Evolutionary conservation across 1,140 invertebrate genomes (phyloP).

Genomic region (Cepaea nemoralis): DNA sequence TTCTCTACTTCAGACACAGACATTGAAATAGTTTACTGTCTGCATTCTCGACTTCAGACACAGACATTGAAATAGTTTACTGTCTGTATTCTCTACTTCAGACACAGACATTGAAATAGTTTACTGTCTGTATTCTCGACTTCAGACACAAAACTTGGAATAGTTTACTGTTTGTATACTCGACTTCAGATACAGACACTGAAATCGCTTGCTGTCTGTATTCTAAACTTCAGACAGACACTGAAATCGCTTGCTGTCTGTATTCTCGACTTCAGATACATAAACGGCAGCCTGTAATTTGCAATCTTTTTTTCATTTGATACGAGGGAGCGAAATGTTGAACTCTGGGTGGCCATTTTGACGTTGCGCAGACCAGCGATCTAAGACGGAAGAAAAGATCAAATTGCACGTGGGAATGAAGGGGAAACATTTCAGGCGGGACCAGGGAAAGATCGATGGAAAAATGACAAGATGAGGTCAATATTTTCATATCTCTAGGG

Average conservation of each 20-base stretch:
- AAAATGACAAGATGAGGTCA: slow-evolving; percentile 28
- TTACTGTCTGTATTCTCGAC: too few relatives aligned
- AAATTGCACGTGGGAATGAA: slow-evolving; percentile 12
- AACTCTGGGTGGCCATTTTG: neutral
- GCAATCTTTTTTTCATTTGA: neutral
- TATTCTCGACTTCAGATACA: neutral
- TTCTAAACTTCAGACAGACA: too few relatives aligned
- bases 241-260: neutral
- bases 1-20: too few relatives aligned
- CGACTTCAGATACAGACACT: too few relatives aligned
- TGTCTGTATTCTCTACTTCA: too few relatives aligned
- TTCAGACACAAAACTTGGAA: too few relatives aligned
- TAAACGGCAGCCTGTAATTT: neutral
- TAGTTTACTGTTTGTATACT: too few relatives aligned
- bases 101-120: too few relatives aligned
- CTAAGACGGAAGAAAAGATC: slow-evolving; percentile 1
- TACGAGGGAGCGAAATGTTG: neutral
- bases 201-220: too few relatives aligned
- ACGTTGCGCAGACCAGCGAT: slow-evolving; percentile 11
- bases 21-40: too few relatives aligned
- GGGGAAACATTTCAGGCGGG: slow-evolving; percentile 4
- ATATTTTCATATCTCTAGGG: slow-evolving; percentile 23
- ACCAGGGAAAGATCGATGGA: slow-evolving; percentile 5
- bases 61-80: too few relatives aligned
- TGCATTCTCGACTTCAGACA: too few relatives aligned